Evolutionary conservation across 2,888 invertebrate genomes (phyloP).

Genomic region (Cotesia congregata): DNA sequence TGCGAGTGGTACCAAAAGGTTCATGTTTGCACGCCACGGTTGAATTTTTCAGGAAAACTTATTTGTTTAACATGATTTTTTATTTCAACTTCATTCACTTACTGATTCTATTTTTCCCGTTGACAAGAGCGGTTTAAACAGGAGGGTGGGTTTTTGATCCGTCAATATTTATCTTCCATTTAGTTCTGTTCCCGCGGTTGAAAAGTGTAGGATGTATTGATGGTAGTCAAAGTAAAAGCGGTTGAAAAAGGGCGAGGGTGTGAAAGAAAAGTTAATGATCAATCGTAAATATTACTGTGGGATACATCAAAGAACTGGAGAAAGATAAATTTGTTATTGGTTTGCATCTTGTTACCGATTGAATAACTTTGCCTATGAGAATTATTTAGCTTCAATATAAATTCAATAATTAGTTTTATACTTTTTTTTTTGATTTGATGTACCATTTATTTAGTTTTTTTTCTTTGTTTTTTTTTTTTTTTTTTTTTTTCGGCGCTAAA

Average conservation of each 20-base stretch:
- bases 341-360: neutral
- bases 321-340: neutral
- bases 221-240: neutral
- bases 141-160: neutral
- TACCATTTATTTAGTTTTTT: no score
- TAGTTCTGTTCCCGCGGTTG: constrained; percentile 8
- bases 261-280: neutral
- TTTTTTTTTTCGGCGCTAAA: neutral
- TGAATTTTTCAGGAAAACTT: neutral
- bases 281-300: neutral
- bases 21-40: neutral
- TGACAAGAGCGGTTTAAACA: neutral
- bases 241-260: constrained; percentile 1
- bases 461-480: neutral
- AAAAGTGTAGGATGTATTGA: constrained; percentile 19
- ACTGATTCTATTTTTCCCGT: neutral
- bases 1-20: neutral
- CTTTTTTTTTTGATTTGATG: no score
- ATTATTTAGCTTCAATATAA: neutral
- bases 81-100: neutral
- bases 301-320: neutral
- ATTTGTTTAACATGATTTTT: neutral
- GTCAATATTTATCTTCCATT: neutral
- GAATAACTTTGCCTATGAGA: neutral
- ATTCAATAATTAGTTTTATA: neutral